A percentile compares a stretch with the other conserved stretches of the same genome.
phyloP scores from a whole-genome alignment of 2,113 vertebrate species.

The Pionites leucogaster region DNA sequence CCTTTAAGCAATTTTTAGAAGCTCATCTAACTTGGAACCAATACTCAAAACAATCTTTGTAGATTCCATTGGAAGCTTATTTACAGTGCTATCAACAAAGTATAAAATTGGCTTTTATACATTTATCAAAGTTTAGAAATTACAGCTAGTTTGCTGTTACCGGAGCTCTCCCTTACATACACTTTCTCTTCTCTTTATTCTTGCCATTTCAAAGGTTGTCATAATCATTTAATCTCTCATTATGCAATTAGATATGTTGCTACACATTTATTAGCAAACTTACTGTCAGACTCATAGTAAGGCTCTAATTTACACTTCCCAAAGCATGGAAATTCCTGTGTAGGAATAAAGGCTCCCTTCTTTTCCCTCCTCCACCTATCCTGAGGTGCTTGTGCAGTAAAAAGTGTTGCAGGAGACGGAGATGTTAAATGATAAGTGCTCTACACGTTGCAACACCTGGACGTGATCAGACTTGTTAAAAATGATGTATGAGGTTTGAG shows the following conservation, averaged over 20 bases:
- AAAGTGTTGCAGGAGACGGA: background rate
- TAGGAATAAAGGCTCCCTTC: conserved; percentile 22
- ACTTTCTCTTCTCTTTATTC: background rate
- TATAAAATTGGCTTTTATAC: background rate
- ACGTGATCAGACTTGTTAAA: background rate
- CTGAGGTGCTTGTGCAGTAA: background rate
- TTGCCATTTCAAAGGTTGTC: background rate
- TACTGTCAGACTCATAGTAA: conserved; percentile 48
- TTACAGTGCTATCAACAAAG: background rate
- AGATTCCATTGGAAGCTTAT: background rate
- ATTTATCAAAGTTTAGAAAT: background rate
- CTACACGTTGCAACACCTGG: background rate
- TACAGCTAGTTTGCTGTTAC: background rate
- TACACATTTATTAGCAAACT: conserved; percentile 55
- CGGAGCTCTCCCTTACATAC: background rate
- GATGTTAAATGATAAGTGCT: conserved; percentile 2
- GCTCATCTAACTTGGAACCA: background rate
- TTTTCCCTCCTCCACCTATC: conserved; percentile 44
- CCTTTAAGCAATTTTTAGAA: background rate
- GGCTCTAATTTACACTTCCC: conserved; percentile 65
- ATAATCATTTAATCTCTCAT: conserved; percentile 1
- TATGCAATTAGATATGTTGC: conserved; percentile 51
- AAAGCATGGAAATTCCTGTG: conserved; percentile 46
- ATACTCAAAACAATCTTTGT: background rate
- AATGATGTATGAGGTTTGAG: background rate